Conservation (phyloP, 2,888 invertebrate species). For the Dasysyrphus albostriatus region DNA sequence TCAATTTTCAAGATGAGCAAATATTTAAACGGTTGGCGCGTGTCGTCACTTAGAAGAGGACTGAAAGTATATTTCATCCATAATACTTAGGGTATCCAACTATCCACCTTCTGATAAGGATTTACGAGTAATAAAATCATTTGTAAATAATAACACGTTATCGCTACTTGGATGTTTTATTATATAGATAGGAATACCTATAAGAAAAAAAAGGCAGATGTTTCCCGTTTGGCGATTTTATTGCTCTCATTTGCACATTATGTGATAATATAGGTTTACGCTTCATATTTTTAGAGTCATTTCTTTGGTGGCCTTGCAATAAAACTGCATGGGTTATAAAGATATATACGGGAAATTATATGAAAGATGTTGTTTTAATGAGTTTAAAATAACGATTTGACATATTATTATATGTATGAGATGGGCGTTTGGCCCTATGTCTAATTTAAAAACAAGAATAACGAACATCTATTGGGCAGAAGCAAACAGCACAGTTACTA, state of each 20-base stretch:
- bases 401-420: background rate
- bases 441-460: background rate
- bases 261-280: slow-evolving; percentile 48
- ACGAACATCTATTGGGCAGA: background rate
- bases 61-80: background rate
- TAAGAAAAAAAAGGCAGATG: slow-evolving; percentile 55
- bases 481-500: background rate
- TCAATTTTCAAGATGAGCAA: slow-evolving; percentile 46
- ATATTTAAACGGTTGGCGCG: slow-evolving; percentile 66
- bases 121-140: slow-evolving; percentile 57
- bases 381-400: background rate
- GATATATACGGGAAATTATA: background rate
- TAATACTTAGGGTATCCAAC: background rate
- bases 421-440: background rate
- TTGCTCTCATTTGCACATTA: slow-evolving; percentile 56
- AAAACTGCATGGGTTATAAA: slow-evolving; percentile 24
- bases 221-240: slow-evolving; percentile 55
- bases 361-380: background rate
- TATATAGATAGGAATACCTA: slow-evolving; percentile 10
- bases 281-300: slow-evolving; percentile 10
- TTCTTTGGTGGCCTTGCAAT: slow-evolving; percentile 13
- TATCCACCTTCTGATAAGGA: slow-evolving; percentile 32
- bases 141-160: slow-evolving; percentile 61
- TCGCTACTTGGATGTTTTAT: slow-evolving; percentile 49
- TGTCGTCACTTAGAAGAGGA: slow-evolving; percentile 33